A percentile compares a stretch with the other conserved stretches of the same genome.
Conservation (phyloP, 2,888 invertebrate genomes). For the Hanleya hanleyi region DNA sequence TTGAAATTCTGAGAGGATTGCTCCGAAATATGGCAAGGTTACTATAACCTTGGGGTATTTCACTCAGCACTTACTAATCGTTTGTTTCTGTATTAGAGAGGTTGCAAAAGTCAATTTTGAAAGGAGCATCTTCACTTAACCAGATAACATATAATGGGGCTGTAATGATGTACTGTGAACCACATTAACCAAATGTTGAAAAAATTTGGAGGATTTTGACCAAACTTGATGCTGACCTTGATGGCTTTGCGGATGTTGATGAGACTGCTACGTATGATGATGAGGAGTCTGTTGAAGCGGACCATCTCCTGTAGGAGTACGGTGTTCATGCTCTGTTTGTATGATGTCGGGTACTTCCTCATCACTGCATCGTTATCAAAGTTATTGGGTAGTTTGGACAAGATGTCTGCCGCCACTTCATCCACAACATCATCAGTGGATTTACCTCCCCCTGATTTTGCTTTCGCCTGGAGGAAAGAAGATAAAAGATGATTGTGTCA, state of each 20-base stretch:
- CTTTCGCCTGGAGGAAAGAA: conserved; percentile 60
- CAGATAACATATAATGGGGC: no score
- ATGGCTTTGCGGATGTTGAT: conserved; percentile 73
- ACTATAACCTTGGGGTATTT: no score
- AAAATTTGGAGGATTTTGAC: no score
- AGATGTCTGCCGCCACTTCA: conserved; percentile 85
- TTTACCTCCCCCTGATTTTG: conserved; percentile 75
- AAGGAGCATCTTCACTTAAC: no score
- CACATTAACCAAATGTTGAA: no score
- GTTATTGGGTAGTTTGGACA: conserved; percentile 76
- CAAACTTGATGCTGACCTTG: conserved; percentile 71
- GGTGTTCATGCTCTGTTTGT: conserved; percentile 75
- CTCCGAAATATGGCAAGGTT: no score
- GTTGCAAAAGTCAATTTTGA: no score
- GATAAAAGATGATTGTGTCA: background rate
- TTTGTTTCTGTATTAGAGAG: no score
- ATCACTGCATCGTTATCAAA: conserved; percentile 72
- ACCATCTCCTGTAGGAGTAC: conserved; percentile 75
- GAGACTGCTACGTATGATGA: conserved; percentile 67
- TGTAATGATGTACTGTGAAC: no score
- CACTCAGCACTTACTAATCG: no score
- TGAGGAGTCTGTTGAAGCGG: conserved; percentile 72
- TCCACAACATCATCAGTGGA: conserved; percentile 87
- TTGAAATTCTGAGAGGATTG: no score
- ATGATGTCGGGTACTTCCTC: conserved; percentile 73